Evolutionary conservation across 1,140 invertebrate species (phyloP).

Genomic region (Cardiocondyla obscurior): DNA sequence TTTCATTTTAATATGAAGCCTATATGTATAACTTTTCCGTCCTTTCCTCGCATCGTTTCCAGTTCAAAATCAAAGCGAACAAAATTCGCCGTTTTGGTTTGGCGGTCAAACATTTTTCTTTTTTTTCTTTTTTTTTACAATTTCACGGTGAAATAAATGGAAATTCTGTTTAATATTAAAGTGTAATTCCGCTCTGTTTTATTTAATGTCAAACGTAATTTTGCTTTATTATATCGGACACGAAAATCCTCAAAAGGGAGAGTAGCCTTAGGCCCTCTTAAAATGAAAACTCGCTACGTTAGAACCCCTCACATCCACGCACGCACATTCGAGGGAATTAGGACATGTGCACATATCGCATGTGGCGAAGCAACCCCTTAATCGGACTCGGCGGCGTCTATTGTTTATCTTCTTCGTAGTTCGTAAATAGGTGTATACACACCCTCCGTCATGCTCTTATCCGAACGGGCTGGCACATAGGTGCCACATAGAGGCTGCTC

Average conservation of each 20-base stretch:
- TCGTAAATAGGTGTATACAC: conserved; percentile 61
- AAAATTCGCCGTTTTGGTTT: not conserved
- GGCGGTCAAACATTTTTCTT: not conserved
- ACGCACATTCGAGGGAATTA: conserved; percentile 13
- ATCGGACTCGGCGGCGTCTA: conserved; percentile 41
- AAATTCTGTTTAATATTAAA: not conserved
- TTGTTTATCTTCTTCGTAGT: conserved; percentile 65
- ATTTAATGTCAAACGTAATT: conserved; percentile 17
- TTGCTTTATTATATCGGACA: not conserved
- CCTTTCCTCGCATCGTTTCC: not conserved
- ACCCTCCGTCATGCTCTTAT: conserved; percentile 32
- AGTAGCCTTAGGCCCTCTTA: not conserved
- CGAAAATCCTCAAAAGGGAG: not conserved
- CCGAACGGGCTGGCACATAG: conserved; percentile 17
- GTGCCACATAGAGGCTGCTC: conserved; percentile 39
- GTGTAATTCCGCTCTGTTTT: not conserved
- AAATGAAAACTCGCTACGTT: not conserved
- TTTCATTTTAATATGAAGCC: not conserved
- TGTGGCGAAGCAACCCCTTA: conserved; percentile 40
- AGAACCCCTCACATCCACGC: not conserved
- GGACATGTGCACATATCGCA: conserved; percentile 20
- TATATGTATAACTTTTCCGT: not conserved
- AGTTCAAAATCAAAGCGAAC: not conserved
- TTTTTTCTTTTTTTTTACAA: not conserved
- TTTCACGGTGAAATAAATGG: not conserved